Evolutionary conservation across 2,888 invertebrate species (phyloP), one percentile per base, ranked within the genome.

Genomic region (Masnerella sp.): DNA sequence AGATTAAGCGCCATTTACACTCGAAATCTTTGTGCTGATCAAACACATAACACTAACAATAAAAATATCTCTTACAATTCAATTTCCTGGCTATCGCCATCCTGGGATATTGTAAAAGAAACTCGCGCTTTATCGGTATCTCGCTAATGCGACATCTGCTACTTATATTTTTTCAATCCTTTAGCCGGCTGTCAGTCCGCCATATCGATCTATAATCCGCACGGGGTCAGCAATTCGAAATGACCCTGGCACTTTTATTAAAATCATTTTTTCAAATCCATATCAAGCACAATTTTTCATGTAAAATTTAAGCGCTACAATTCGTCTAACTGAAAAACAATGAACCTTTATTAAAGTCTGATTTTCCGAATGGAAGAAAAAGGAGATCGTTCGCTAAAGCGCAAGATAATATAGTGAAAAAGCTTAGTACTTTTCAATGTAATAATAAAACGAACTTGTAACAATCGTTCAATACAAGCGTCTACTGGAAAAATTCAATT

Each of bases 151-250:
- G 54, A 61, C 69, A 69, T 54, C 52, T 61, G 61, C 38, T 61
- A 61, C 69, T 61, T 68, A 36, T 52, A 47, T 47, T 52, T 52
- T 25, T 22, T 32, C 34, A 42, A 38, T 51, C 58, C 25, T 36
- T 68, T 58, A 36, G 25, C 28, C 30, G 7, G 28, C 12, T 18
- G 51, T 61, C 52, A 59, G 59, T 28, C 18, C 17, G 12, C n/a
- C 68, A 52, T 52, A 69, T 69, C 47, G 61, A 61, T 61, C 25
- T 7, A 18, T 61, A 69, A 69, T 69, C 59, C 54, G 49, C 7
- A 9, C 20, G 17, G 38, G 51, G 51, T 68, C 45, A 59, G 34
- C 42, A 25, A n/a, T 18, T 51, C 14, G 32, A 47, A 40, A 43
- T 30, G 47, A 56, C 56, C 56, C 28, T 49, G 34, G 22, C 20